Evolutionary conservation across 2,888 invertebrate genomes (phyloP), one percentile per base, ranked within the genome.

Genomic region (Drosophila subsilvestris): DNA sequence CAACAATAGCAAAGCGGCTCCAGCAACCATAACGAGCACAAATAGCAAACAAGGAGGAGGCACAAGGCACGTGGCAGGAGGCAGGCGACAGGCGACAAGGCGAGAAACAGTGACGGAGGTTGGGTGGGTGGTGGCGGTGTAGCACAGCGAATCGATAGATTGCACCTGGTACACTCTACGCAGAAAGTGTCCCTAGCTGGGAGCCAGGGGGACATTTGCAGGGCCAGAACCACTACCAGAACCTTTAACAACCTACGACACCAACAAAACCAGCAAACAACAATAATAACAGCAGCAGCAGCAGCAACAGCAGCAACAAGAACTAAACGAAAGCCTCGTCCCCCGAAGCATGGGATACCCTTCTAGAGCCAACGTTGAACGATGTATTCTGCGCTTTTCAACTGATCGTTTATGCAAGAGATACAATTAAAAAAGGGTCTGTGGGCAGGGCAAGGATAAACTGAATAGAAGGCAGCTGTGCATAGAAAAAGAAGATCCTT

Each of bases 81-180:
- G 10, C 14, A 53, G 59, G 53, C 20, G 14, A 32, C 25, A 55
- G 54, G 55, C 48, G 54, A 56, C 47, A 43, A 50, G 29, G 55
- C 49, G 51, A 44, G 63, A 55, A 45, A 45, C 27, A 45, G 17
- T 12, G 6, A 9, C n/a, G 14, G 32, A 32, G 62, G 29, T n/a
- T n/a, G n/a, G n/a, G n/a, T n/a, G n/a, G n/a, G n/a, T n/a, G n/a
- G n/a, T n/a, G n/a, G n/a, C n/a, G n/a, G n/a, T n/a, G 72, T 61
- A 54, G 37, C 37, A 70, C 53, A 45, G 71, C 49, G 83, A 87
- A 88, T 88, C 86, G 88, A 86, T 88, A 86, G 87, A 86, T 88
- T 86, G 86, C 86, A 86, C 86, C 86, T 86, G 86, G 82, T 87
- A 87, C 88, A 71, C 65, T 73, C 65, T 62, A 74, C 67, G 73